Conservation (phyloP, 2,888 invertebrate species). For the Clostera curtula region DNA sequence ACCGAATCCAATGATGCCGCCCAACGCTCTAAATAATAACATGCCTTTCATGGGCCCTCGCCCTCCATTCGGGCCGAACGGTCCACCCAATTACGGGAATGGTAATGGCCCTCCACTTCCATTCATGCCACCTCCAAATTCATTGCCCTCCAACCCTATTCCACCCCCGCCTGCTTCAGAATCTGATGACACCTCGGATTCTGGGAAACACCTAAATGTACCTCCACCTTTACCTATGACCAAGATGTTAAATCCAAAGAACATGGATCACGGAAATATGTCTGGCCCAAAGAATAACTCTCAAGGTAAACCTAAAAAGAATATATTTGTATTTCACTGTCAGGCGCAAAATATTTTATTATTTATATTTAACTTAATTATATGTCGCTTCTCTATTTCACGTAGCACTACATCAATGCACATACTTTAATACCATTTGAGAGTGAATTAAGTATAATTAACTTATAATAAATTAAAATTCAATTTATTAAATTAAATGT, state of each 20-base stretch:
- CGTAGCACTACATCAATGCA: no score
- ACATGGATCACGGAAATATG: constrained; percentile 64
- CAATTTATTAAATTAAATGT: no score
- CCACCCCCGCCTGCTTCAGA: constrained; percentile 36
- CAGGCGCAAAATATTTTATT: no score
- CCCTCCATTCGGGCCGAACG: constrained; percentile 55
- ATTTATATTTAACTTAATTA: no score
- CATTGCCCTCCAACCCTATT: constrained; percentile 24
- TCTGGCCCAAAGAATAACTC: no score
- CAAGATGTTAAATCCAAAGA: constrained; percentile 25
- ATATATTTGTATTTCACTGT: no score
- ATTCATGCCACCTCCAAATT: constrained; percentile 39
- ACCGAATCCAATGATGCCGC: constrained; percentile 40
- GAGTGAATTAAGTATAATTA: no score
- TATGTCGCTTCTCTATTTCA: no score
- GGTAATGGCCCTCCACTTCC: constrained; percentile 41
- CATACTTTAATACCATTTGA: no score
- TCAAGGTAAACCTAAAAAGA: constrained; percentile 53
- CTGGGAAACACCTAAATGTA: constrained; percentile 18
- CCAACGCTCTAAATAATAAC: constrained; percentile 30
- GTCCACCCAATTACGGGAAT: constrained; percentile 42
- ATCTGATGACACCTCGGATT: constrained; percentile 20
- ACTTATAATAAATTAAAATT: no score
- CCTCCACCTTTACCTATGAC: constrained; percentile 40
- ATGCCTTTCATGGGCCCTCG: constrained; percentile 55